Base-by-base conservation (phyloP, 2,113 vertebrate genomes). In the Passer montanus region DNA sequence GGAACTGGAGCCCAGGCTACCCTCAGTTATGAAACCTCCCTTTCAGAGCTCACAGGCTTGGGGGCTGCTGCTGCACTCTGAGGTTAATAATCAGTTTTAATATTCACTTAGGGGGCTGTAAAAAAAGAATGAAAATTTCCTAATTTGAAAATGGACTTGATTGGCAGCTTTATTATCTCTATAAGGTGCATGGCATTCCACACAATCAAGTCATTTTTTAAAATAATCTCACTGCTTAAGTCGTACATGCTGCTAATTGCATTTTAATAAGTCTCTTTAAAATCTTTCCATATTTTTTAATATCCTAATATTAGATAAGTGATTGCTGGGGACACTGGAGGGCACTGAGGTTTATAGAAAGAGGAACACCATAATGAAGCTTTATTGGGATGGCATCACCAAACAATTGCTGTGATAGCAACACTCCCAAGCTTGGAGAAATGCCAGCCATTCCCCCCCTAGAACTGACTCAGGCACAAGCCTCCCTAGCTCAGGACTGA, bases 201-300 rank as follows among this genome's bases (percentile, higher is more conserved):
- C 97, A 98, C 98, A 98, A 98, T 98, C 98, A 97, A 98, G 98
- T 97, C 87, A 70, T 98, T 98, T 98, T 97, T 98, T 93, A 92
- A 98, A 98, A 98, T 97, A 98, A 98, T 98, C 98, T 98, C 97
- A 79, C 97, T 98, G 97, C 98, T 98, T 98, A 98, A 98, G 98
- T 98, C 76, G 87, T 97, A 97, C 96, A 95, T 11, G 95, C 96
- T 55, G 95, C 97, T 98, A 98, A 98, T 98, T 98, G 98, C 97
- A 97, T 97, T 98, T 98, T 98, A 98, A 98, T 98, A 98, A 98
- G 98, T 98, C 97, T 98, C 98, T 98, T 96, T 98, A 98, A 98
- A 98, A 98, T 98, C 97, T 98, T 98, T 98, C 98, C 97, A 96
- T 98, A 98, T 98, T 98, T 98, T 98, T 98, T 98, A 98, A 98